Percentiles rank a stretch among this genome's conserved stretches.
phyloP scores from a whole-genome alignment of 2,888 invertebrate species.

The Dasysyrphus tricinctus region DNA sequence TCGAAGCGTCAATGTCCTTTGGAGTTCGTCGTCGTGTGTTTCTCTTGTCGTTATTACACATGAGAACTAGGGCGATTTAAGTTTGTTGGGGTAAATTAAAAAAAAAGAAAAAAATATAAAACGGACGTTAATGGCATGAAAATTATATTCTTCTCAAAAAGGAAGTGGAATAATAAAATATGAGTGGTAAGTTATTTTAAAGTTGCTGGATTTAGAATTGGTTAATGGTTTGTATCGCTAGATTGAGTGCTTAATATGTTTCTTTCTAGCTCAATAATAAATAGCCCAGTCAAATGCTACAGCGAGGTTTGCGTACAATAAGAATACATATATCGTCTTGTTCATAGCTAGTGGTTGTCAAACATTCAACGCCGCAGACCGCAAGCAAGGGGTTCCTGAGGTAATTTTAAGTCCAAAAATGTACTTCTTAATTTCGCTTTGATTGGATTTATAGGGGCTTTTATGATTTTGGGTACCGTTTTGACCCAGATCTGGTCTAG shows the following conservation, averaged over 20 bases:
- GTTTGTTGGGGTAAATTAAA: constrained; percentile 22
- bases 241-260: neutral
- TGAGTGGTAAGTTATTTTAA: constrained; percentile 33
- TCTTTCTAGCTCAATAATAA: neutral
- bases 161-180: constrained; percentile 22
- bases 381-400: too few species aligned
- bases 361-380: too few species aligned
- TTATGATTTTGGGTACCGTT: too few species aligned
- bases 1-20: constrained; percentile 70
- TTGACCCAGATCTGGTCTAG: too few species aligned
- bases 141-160: constrained; percentile 36
- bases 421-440: too few species aligned
- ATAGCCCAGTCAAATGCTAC: neutral
- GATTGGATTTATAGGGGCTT: too few species aligned
- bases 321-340: too few species aligned
- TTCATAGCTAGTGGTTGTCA: too few species aligned
- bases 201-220: neutral
- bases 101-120: neutral
- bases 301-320: too few species aligned
- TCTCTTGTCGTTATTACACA: constrained; percentile 19
- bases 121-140: constrained; percentile 42
- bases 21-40: constrained; percentile 62
- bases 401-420: too few species aligned
- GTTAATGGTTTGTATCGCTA: neutral
- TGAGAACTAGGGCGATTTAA: constrained; percentile 50